Base-by-base conservation (phyloP, 2,797 vertebrate species). In the Silurus lanzhouensis region DNA sequence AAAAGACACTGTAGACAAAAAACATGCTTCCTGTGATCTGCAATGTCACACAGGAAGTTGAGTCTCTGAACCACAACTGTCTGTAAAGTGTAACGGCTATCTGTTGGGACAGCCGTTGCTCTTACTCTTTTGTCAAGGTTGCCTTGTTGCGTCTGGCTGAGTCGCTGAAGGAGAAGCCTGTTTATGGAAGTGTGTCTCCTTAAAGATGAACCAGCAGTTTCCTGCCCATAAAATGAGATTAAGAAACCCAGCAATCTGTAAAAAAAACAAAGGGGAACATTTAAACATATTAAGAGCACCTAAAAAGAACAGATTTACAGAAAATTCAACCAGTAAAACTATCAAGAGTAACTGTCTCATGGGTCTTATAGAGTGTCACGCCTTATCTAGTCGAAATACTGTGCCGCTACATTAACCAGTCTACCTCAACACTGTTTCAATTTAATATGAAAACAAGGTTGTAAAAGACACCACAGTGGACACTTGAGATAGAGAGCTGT, bases 161-260 rank as follows among this genome's bases (percentile, higher is more conserved):
- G 90, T 74, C 44, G 70, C 81, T 63, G 86, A 78, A 81, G 76
- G 79, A 68, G 8, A 87, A 38, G 90, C 76, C 81, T 91, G 90
- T 66, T 91, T 93, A 48, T 93, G 93, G 93, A 95, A 96, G 0
- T 93, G 84, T 9, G 96, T 96, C 92, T 96, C 96, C 91, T 96
- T 95, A 91, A 94, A 96, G 85, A 96, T 95, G 90, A 96, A 96
- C 96, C 96, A 97, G 92, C 95, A 95, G 92, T 96, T 96, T 88
- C 95, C 95, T 17, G 93, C 94, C 96, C 96, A 96, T 90, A 96
- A 92, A 88, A 96, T 90, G 78, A 96, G 94, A 90, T 95, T 96
- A 92, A 97, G 91, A 88, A 96, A 96, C 64, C 96, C 96, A 25
- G 96, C 95, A 89, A 96, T 94, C 96, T 96, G 19, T 12, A 52